Base-by-base conservation (phyloP, 1,140 invertebrate genomes). In the Platyura marginata region DNA sequence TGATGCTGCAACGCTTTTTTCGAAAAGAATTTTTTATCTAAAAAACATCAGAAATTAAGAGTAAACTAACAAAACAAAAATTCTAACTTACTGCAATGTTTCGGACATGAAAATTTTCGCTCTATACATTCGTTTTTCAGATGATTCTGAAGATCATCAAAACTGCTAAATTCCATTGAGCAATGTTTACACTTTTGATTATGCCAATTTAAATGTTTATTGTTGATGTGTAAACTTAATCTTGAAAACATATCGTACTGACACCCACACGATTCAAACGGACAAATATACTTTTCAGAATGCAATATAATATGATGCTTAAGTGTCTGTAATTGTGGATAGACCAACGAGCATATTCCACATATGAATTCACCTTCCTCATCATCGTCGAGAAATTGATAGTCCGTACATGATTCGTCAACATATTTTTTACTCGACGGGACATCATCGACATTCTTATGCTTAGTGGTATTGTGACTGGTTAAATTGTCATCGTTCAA, bases 21-120 rank as follows among this genome's bases (percentile, higher is more conserved):
- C n/a, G 40, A 41, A 18, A 41, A 41, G 40, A 23, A 41, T 16
- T 22, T 23, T 25, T 41, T 41, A 15, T 41, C 40, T 41, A 21
- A 4, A 41, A 41, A 13, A n/a, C n/a, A n/a, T n/a, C n/a, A n/a
- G n/a, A n/a, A n/a, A n/a, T n/a, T n/a, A n/a, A n/a, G n/a, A n/a
- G n/a, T n/a, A n/a, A n/a, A n/a, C n/a, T n/a, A 41, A 3, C 4
- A 41, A 23, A 29, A 23, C 13, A 22, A 41, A 37, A 37, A 8
- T n/a, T 6, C 18, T 10, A 37, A 22, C 40, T 3, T 29, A 41
- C 40, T 21, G 18, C 40, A 41, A 13, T 41, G 18, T 5, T 41
- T 3, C n/a, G n/a, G n/a, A 21, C 40, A 41, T 23, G 11, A n/a
- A 18, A 41, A 41, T 29, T 41, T 41, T 13, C 23, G 21, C 21